phyloP scores from a whole-genome alignment of 2,797 vertebrate genomes.

The Rhynchotus rufescens region DNA sequence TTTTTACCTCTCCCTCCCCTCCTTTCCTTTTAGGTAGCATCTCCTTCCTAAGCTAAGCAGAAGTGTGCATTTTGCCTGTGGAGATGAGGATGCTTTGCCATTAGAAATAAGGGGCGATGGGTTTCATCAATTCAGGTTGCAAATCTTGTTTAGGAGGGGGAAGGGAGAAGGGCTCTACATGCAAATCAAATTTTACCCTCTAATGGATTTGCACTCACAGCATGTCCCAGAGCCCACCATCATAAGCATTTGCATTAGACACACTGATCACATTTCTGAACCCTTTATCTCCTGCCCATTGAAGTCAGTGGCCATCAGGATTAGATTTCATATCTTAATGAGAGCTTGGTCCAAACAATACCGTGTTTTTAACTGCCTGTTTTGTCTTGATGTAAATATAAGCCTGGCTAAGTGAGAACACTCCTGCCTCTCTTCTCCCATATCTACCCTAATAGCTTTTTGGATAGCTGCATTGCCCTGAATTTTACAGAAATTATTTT shows the following conservation, averaged over 20 bases:
- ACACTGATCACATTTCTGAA: constrained; percentile 53
- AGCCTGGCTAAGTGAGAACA: not conserved
- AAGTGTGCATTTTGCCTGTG: not conserved
- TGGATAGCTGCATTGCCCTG: not conserved
- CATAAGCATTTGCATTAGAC: constrained; percentile 43
- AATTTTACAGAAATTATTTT: not conserved
- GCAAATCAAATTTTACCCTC: constrained; percentile 40
- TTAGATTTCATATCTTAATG: constrained; percentile 45
- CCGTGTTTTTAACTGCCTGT: not conserved
- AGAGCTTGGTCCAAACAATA: not conserved
- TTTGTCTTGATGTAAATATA: constrained; percentile 24
- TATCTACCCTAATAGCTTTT: not conserved
- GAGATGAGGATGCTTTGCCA: not conserved
- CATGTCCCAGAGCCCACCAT: constrained; percentile 18
- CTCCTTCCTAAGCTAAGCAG: not conserved
- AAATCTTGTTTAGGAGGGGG: not conserved
- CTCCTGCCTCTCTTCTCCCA: not conserved
- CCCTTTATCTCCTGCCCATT: not conserved
- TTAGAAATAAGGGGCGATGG: not conserved
- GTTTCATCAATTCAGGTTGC: not conserved
- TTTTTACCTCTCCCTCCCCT: not conserved
- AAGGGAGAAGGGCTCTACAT: not conserved
- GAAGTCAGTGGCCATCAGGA: constrained; percentile 16
- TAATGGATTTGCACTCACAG: constrained; percentile 60
- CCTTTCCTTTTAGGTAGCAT: not conserved